phyloP scores from a whole-genome alignment of 2,888 invertebrate genomes.

The Drosophila melanocephala region DNA sequence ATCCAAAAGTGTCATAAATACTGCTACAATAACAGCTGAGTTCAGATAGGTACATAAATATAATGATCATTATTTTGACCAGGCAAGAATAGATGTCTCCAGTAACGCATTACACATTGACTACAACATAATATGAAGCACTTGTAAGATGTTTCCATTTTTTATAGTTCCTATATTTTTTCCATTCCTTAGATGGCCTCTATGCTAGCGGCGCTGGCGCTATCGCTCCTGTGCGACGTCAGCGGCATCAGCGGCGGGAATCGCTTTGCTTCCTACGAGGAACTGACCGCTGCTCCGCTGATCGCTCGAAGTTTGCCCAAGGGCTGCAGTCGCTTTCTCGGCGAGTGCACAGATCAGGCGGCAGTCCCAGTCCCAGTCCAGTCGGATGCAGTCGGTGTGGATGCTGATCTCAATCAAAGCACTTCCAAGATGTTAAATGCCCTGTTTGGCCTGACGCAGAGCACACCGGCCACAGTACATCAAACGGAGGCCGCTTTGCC shows the following conservation, averaged over 20 bases:
- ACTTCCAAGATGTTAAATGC: conserved; percentile 66
- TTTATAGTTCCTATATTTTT: background rate
- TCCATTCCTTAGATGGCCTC: conserved; percentile 43
- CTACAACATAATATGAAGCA: background rate
- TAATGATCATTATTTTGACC: background rate
- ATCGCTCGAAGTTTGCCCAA: conserved; percentile 24
- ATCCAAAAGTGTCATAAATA: background rate
- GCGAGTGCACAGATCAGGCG: conserved; percentile 28
- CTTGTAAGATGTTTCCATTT: background rate
- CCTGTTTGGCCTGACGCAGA: conserved; percentile 49
- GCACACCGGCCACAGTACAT: conserved; percentile 26
- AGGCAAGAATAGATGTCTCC: background rate
- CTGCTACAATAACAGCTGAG: too few relatives aligned
- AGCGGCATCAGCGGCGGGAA: conserved; percentile 41
- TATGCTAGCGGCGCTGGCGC: conserved; percentile 64
- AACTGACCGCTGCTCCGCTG: conserved; percentile 31
- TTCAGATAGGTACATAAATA: background rate
- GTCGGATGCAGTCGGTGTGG: background rate
- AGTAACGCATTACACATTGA: background rate
- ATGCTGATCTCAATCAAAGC: conserved; percentile 22
- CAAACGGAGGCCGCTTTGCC: conserved; percentile 43
- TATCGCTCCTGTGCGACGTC: conserved; percentile 52
- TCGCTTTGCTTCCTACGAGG: conserved; percentile 49
- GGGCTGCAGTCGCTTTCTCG: conserved; percentile 50
- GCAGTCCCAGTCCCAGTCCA: background rate